Evolutionary conservation across 2,797 vertebrate genomes (phyloP), one percentile per base, ranked within the genome.

Genomic region (Pitangus sulphuratus): DNA sequence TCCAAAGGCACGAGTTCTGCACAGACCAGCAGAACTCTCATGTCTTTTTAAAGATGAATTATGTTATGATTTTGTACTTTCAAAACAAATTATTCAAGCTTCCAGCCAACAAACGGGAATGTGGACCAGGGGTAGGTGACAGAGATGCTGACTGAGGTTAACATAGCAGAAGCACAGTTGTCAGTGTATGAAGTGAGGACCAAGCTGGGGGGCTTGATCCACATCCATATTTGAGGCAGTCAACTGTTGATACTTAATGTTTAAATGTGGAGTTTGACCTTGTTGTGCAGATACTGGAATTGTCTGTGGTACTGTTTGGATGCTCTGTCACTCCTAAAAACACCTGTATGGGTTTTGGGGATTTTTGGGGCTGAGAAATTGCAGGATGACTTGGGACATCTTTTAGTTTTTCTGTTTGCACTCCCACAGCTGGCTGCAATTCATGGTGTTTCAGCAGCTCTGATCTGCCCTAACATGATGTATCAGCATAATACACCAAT

Each of bases 321-420:
- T 86, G 20, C 40, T 80, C 31, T 88, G 40, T 35, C 72, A 50
- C 21, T 21, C 7, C 0, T 31, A 14, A 74, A 66, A 85, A 30
- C 31, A n/a, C 4, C 17, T 12, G 12, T 5, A 3, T 33, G 28
- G 6, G 9, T 0, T 15, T 57, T 22, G 1, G 0, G 37, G 25
- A 9, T 50, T 47, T 48, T 47, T 60, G 8, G 18, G 64, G 25
- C 25, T 64, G 45, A 61, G 53, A 78, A 87, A 66, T 19, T 62
- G 21, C n/a, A 40, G 14, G 39, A 4, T 54, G 30, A 22, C n/a
- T 58, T 72, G 31, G 42, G 25, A 14, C 16, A 78, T 44, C 31
- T 51, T 82, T 64, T 71, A 15, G 18, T 51, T 75, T 58, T 83
- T 65, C 62, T 31, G 8, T 50, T 87, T 77, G 19, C 58, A 51